phyloP scores from a whole-genome alignment of 2,797 vertebrate species.

The Acestrorhynchus altus region DNA sequence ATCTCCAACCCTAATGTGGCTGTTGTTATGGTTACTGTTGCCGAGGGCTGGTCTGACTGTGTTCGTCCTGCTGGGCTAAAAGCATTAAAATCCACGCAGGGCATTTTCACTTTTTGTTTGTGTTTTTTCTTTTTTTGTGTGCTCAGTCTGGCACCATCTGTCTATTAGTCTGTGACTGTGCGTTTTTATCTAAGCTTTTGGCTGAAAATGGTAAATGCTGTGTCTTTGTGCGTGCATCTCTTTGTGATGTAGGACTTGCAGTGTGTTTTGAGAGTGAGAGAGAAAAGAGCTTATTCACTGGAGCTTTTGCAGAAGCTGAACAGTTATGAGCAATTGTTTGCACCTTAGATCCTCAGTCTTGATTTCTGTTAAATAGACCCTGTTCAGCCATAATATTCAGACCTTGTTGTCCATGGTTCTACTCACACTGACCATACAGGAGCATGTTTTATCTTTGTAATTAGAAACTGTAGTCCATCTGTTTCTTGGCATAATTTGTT shows the following conservation, averaged over 20 bases:
- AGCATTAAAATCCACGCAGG: slow-evolving; percentile 44
- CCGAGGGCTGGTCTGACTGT: slow-evolving; percentile 47
- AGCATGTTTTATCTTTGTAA: too few relatives aligned
- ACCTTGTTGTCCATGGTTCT: too few relatives aligned
- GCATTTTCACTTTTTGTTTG: slow-evolving; percentile 24
- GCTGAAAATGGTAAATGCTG: not conserved
- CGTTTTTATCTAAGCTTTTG: slow-evolving; percentile 3
- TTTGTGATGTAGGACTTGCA: not conserved
- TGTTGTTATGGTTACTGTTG: slow-evolving; percentile 57
- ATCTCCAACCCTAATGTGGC: slow-evolving; percentile 41
- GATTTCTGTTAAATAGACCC: not conserved
- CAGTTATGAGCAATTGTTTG: not conserved
- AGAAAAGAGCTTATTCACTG: not conserved
- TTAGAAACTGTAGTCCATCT: too few relatives aligned
- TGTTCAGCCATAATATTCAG: too few relatives aligned
- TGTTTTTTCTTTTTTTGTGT: slow-evolving; percentile 10
- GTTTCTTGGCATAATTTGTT: too few relatives aligned
- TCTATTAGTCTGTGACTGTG: slow-evolving; percentile 24
- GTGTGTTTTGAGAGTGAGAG: not conserved
- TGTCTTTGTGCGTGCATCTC: not conserved
- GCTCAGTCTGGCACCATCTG: slow-evolving; percentile 14
- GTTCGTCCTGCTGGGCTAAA: slow-evolving; percentile 54
- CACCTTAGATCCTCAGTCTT: not conserved
- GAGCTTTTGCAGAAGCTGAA: not conserved
- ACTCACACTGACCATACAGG: too few relatives aligned